Conservation (phyloP, 2,888 invertebrate genomes). For the Crematogaster levior region DNA sequence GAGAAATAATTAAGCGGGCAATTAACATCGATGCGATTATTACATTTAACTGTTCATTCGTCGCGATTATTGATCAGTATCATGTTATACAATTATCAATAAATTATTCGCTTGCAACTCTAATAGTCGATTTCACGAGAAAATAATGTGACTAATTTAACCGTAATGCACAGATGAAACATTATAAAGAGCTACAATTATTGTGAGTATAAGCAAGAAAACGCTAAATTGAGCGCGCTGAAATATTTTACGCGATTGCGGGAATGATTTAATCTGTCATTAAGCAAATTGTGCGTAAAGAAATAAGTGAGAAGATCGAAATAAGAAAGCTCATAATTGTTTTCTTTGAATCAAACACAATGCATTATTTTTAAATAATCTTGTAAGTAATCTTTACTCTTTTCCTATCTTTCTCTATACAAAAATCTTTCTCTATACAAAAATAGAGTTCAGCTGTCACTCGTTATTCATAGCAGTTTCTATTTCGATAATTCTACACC, state of each 20-base stretch:
- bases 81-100: slow-evolving; percentile 55
- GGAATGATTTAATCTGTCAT: not conserved
- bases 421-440: too few relatives aligned
- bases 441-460: not conserved
- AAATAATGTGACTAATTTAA: slow-evolving; percentile 39
- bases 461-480: not conserved
- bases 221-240: not conserved
- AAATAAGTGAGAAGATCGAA: not conserved
- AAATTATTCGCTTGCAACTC: slow-evolving; percentile 43
- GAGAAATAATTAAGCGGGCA: slow-evolving; percentile 64
- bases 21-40: slow-evolving; percentile 67
- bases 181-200: not conserved
- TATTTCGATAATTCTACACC: slow-evolving; percentile 18
- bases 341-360: not conserved
- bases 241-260: not conserved
- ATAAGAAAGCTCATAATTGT: not conserved
- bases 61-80: slow-evolving; percentile 60
- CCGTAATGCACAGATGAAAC: not conserved
- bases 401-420: not conserved
- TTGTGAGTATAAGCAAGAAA: not conserved
- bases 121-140: slow-evolving; percentile 53
- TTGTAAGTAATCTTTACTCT: not conserved
- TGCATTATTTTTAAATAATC: not conserved
- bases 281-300: not conserved
- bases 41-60: slow-evolving; percentile 61